Conservation (phyloP, 2,888 invertebrate species). For the Teleogryllus oceanicus region DNA sequence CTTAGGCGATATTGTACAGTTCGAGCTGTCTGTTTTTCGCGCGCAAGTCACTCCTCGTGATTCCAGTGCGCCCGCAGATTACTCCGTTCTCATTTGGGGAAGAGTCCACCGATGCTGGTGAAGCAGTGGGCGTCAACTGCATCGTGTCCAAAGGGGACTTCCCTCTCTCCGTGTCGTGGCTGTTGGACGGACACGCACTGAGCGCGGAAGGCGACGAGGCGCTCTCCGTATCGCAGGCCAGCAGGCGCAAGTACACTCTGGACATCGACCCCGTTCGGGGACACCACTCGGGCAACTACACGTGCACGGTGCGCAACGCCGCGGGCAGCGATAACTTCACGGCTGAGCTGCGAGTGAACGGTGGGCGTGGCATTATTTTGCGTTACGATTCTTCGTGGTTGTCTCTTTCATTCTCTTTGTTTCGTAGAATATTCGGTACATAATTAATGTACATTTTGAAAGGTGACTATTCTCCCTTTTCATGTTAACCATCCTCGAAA, state of each 20-base stretch:
- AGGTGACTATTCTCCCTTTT: too few relatives aligned
- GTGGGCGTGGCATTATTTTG: slow-evolving; percentile 45
- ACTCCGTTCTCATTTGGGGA: slow-evolving; percentile 57
- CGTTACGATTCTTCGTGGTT: slow-evolving; percentile 28
- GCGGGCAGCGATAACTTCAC: slow-evolving; percentile 53
- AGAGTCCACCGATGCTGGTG: slow-evolving; percentile 58
- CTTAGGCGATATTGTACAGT: too few relatives aligned
- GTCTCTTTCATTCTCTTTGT: background rate
- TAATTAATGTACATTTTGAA: too few relatives aligned
- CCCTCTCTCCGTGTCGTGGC: slow-evolving; percentile 51
- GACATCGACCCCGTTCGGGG: slow-evolving; percentile 54
- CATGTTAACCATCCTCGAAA: too few relatives aligned
- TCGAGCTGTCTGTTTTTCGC: too few relatives aligned
- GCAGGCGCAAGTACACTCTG: slow-evolving; percentile 58
- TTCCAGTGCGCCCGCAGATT: slow-evolving; percentile 43
- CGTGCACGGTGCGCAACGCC: slow-evolving; percentile 55
- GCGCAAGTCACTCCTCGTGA: background rate
- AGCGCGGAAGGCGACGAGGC: background rate
- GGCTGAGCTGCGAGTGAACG: slow-evolving; percentile 54
- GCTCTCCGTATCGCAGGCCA: slow-evolving; percentile 42
- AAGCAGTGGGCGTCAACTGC: slow-evolving; percentile 45
- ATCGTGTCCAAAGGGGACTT: slow-evolving; percentile 46
- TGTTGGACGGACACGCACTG: slow-evolving; percentile 62
- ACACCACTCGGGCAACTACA: slow-evolving; percentile 57
- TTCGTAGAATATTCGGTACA: too few relatives aligned